Evolutionary conservation across 2,113 vertebrate species (phyloP).

Genomic region (Eudyptes chrysolophus): DNA sequence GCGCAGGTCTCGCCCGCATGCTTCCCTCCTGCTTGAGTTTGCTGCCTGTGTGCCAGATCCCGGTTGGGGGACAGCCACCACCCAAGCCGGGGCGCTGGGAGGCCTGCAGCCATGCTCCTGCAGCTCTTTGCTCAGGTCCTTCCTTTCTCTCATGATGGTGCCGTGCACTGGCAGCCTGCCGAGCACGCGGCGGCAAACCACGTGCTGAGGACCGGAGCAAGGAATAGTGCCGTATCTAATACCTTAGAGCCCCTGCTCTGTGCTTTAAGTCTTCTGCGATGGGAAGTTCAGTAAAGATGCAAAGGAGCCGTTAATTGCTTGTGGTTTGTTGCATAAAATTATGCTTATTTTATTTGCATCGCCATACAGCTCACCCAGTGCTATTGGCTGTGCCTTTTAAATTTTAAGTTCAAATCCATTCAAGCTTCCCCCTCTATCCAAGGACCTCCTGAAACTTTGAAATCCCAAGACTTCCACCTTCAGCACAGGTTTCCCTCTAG

Average conservation of each 20-base stretch:
- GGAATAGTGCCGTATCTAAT: not conserved
- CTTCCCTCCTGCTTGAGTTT: not conserved
- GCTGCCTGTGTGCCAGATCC: not conserved
- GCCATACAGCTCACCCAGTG: not conserved
- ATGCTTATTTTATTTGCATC: not conserved
- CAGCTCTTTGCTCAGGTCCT: not conserved
- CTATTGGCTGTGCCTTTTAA: not conserved
- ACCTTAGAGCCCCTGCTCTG: not conserved
- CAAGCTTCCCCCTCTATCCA: not conserved
- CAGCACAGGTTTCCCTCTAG: not conserved
- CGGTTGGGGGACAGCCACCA: not conserved
- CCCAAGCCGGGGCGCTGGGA: not conserved
- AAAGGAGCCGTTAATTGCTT: not conserved
- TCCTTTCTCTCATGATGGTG: not conserved
- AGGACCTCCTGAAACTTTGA: not conserved
- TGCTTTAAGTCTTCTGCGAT: not conserved
- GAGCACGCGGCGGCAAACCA: fast-evolving
- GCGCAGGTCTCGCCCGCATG: fast-evolving
- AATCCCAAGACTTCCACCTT: not conserved
- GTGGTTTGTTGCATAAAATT: not conserved
- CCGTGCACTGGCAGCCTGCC: not conserved
- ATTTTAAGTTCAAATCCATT: not conserved
- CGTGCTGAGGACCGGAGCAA: not conserved
- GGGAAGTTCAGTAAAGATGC: not conserved
- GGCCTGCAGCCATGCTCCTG: not conserved